These are phyloP conservation scores for Wasmannia auropunctata DNA, from an alignment of 1,140 invertebrate species.

Conservation along the genomic window DNA sequence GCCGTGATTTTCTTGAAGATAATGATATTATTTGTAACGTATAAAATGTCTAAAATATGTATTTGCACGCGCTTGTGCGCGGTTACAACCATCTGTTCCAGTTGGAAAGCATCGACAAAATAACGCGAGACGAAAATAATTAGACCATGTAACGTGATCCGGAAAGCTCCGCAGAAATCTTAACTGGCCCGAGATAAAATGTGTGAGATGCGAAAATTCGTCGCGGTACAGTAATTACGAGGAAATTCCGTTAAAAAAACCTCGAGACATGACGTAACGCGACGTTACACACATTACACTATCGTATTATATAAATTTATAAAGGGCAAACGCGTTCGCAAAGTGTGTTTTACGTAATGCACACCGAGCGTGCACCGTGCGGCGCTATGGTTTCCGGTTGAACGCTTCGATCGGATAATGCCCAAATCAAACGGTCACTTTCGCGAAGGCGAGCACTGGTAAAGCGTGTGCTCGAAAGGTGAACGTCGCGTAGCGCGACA, in stretches of 20 bases:
- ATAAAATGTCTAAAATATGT: no score
- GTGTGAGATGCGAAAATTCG: slow-evolving; percentile 41
- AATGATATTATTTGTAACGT: not conserved
- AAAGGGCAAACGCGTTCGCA: slow-evolving; percentile 36
- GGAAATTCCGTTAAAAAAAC: slow-evolving; percentile 43
- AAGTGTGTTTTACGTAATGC: slow-evolving; percentile 32
- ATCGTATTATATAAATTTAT: slow-evolving; percentile 62
- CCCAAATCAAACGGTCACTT: slow-evolving; percentile 53
- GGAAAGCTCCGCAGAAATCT: slow-evolving; percentile 15
- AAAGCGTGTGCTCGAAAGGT: not conserved
- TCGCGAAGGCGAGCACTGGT: slow-evolving; percentile 17
- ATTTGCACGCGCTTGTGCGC: not conserved
- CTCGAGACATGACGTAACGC: slow-evolving; percentile 9
- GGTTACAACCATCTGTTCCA: not conserved
- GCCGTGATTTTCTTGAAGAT: no score
- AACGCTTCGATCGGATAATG: slow-evolving; percentile 36
- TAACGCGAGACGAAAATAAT: slow-evolving; percentile 13
- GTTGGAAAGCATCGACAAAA: not conserved
- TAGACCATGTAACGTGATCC: not conserved
- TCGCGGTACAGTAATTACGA: slow-evolving; percentile 33
- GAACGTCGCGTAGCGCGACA: not conserved
- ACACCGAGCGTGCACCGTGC: not conserved
- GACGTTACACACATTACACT: slow-evolving; percentile 40
- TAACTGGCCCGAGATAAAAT: slow-evolving; percentile 16
- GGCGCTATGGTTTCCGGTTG: slow-evolving; percentile 52